A percentile compares a stretch with the other conserved stretches of the same genome.
These are phyloP conservation scores for Strix occidentalis DNA, from an alignment of 2,797 vertebrate species.

Conservation along the genomic window DNA sequence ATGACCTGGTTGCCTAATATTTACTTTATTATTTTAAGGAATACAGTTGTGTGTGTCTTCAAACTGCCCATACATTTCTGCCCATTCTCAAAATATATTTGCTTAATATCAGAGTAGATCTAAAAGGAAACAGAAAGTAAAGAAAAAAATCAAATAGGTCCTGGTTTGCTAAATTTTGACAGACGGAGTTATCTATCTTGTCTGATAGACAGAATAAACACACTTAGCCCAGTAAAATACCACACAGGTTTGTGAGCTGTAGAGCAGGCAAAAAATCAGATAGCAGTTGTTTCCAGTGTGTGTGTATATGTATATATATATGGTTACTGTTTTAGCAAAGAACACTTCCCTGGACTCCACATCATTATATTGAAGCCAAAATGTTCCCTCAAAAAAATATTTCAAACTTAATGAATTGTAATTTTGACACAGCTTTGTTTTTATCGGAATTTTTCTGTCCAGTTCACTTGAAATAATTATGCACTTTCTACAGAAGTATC, in stretches of 20 bases:
- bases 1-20: background rate
- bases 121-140: background rate
- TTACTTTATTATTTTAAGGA: background rate
- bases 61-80: background rate
- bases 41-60: background rate
- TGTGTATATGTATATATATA: background rate
- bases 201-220: background rate
- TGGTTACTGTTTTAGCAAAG: background rate
- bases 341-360: background rate
- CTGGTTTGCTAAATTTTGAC: background rate
- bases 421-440: background rate
- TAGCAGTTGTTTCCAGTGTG: background rate
- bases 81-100: background rate
- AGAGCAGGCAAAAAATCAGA: background rate
- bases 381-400: background rate
- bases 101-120: background rate
- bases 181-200: background rate
- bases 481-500: background rate
- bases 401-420: background rate
- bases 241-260: background rate
- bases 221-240: background rate
- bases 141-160: background rate
- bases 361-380: background rate
- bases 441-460: background rate
- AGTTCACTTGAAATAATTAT: background rate